Evolutionary conservation across 1,140 invertebrate genomes (phyloP).

Genomic region (Cydia fagiglandana): DNA sequence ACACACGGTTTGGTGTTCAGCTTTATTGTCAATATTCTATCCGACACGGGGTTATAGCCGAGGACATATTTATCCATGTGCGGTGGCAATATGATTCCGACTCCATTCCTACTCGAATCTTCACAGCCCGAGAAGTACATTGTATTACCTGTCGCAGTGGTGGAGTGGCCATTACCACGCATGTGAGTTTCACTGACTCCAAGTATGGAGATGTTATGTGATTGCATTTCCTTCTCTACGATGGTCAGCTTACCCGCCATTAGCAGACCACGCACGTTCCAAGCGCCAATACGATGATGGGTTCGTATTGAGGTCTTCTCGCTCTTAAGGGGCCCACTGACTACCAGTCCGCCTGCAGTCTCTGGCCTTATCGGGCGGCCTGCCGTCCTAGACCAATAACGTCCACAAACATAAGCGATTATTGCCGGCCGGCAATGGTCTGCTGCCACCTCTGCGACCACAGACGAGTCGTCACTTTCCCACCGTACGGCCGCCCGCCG

Average conservation of each 20-base stretch:
- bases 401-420: too few relatives aligned
- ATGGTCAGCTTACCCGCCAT: constrained; percentile 17
- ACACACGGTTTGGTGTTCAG: not conserved
- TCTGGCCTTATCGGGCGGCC: too few relatives aligned
- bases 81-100: not conserved
- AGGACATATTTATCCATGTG: constrained; percentile 20
- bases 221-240: constrained; percentile 22
- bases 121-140: constrained; percentile 20
- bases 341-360: too few relatives aligned
- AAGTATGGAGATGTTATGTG: not conserved
- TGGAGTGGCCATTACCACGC: constrained; percentile 6
- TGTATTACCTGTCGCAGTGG: not conserved
- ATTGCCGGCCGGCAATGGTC: too few relatives aligned
- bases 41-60: constrained; percentile 20
- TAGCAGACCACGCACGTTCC: constrained; percentile 25
- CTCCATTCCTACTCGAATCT: constrained; percentile 19
- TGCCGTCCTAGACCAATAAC: too few relatives aligned
- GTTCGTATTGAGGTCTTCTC: not conserved
- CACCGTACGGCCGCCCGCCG: too few relatives aligned
- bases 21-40: not conserved
- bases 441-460: too few relatives aligned
- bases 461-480: too few relatives aligned
- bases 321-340: too few relatives aligned
- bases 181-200: not conserved
- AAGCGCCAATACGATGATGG: not conserved